Percentiles rank a stretch among this genome's conserved stretches.
Evolutionary conservation across 1,140 invertebrate genomes (phyloP).

Genomic region (Dryas iulia): DNA sequence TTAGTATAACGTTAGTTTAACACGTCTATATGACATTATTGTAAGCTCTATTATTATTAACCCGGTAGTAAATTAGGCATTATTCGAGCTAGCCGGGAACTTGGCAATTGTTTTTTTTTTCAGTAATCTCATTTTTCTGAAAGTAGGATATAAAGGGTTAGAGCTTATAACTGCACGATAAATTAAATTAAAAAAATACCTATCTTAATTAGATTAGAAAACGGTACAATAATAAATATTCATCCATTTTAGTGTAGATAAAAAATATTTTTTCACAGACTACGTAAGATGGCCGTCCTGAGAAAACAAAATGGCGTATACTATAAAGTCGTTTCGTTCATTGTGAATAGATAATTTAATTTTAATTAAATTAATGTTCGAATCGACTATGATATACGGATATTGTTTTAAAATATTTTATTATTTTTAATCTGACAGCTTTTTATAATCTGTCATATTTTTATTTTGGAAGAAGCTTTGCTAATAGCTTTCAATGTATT

Average conservation of each 20-base stretch:
- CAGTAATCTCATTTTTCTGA: conserved; percentile 61
- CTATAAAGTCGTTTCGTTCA: conserved; percentile 45
- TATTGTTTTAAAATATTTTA: not conserved
- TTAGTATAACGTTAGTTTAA: not conserved
- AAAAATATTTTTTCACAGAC: conserved; percentile 57
- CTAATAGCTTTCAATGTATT: not conserved
- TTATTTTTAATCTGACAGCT: not conserved
- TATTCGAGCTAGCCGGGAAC: conserved; percentile 45
- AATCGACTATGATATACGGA: conserved; percentile 25
- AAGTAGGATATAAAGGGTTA: conserved; percentile 52
- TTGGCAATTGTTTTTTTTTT: conserved; percentile 50
- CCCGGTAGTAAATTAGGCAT: conserved; percentile 18
- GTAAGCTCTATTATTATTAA: conserved; percentile 11
- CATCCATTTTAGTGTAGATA: conserved; percentile 22
- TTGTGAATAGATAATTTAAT: conserved; percentile 69
- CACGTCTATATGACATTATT: conserved; percentile 15
- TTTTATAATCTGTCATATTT: not conserved
- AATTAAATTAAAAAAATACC: conserved; percentile 2
- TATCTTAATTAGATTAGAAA: not conserved
- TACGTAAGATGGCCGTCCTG: conserved; percentile 34
- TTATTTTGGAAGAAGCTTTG: not conserved
- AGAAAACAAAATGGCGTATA: conserved; percentile 8
- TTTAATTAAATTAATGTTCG: conserved; percentile 60
- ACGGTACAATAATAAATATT: conserved; percentile 1
- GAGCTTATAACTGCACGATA: conserved; percentile 47